Evolutionary conservation across 2,113 vertebrate genomes (phyloP), one percentile per base, ranked within the genome.

Genomic region (Phasianus colchicus): DNA sequence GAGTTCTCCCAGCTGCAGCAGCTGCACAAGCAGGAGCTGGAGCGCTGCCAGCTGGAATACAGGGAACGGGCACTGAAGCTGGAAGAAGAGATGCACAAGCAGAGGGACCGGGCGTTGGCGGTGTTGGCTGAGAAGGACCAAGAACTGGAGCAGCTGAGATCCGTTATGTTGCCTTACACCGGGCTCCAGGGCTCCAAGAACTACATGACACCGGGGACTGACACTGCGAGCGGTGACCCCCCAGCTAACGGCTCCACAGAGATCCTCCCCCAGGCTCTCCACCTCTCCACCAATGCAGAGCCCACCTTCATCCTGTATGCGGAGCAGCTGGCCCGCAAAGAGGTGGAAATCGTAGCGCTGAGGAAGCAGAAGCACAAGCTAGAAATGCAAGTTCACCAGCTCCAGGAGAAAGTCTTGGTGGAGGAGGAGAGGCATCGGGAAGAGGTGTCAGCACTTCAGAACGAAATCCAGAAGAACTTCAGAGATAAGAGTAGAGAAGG

Each of bases 51-150:
- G 92, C 94, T 94, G 52, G 92, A 98, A 48, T 98, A 98, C 97
- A 97, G 98, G 10, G 99, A 99, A 2, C 95, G 97, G 67, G 97
- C 98, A 0, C 95, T 98, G 84, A 97, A 92, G 2, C 97, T 99
- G 93, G 99, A 99, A 95, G 98, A 98, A 45, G 99, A 99, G 97
- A 95, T 99, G n/a, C 99, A 98, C 96, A 99, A 98, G 50, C 99
- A 99, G 94, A 96, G 99, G 14, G 98, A 98, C 74, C 98, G 99
- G 9, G 98, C 99, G 2, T 98, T 99, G 97, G 98, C 98, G 0
- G 97, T 99, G 95, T 97, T 99, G 65, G 95, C 98, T 0, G 99
- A 99, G 50, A 99, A 99, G 97, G 99, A 99, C 92, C 97, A 95
- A 5, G 99, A 99, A 95, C 97, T 99, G 89, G 98, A 99, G 96